Conservation (phyloP, 2,797 vertebrate genomes). For the Pachyuromys duprasi region DNA sequence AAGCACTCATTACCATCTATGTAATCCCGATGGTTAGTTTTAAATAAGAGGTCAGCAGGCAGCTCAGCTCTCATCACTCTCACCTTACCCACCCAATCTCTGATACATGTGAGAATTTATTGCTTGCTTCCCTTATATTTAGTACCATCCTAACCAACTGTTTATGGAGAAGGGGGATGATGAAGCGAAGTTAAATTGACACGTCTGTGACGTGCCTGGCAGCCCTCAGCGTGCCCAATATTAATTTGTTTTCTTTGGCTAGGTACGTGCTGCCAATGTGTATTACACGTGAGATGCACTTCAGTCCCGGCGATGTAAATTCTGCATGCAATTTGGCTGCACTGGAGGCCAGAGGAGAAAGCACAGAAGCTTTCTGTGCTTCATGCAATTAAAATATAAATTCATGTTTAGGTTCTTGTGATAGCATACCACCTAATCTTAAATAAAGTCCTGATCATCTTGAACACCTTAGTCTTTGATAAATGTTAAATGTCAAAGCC, state of each 20-base stretch:
- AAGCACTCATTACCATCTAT: background rate
- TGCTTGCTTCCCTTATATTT: slow-evolving; percentile 78
- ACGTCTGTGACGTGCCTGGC: slow-evolving; percentile 87
- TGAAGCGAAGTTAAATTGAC: slow-evolving; percentile 87
- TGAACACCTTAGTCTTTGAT: slow-evolving; percentile 21
- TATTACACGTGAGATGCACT: slow-evolving; percentile 85
- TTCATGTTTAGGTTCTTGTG: slow-evolving; percentile 60
- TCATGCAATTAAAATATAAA: slow-evolving; percentile 68
- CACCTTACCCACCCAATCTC: slow-evolving; percentile 81
- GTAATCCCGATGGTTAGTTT: slow-evolving; percentile 16
- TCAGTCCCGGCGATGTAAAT: slow-evolving; percentile 86
- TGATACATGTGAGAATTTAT: slow-evolving; percentile 82
- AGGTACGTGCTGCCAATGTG: slow-evolving; percentile 87
- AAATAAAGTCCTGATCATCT: background rate
- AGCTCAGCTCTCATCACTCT: slow-evolving; percentile 76
- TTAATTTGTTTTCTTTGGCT: slow-evolving; percentile 90
- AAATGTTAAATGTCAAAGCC: slow-evolving; percentile 45
- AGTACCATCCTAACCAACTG: slow-evolving; percentile 86
- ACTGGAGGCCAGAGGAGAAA: slow-evolving; percentile 75
- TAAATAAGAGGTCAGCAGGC: slow-evolving; percentile 73
- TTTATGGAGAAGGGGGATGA: slow-evolving; percentile 84
- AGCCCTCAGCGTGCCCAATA: slow-evolving; percentile 86
- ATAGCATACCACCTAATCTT: slow-evolving; percentile 43
- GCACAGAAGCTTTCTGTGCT: slow-evolving; percentile 45
- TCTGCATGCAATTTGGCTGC: slow-evolving; percentile 73